Base-by-base conservation (phyloP, 1,140 invertebrate species). In the Sarcophaga peregrina region DNA sequence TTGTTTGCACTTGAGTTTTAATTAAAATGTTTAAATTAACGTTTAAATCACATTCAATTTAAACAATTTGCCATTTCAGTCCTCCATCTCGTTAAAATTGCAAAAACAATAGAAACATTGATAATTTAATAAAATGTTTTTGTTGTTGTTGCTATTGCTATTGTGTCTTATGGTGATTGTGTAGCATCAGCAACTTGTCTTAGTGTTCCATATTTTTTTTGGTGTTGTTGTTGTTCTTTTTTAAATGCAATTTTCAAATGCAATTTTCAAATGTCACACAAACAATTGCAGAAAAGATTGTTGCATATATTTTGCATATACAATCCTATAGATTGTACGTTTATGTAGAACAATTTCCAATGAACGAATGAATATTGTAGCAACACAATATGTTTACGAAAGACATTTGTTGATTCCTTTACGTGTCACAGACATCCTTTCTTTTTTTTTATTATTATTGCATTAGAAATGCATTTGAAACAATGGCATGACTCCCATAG, bases 391-490 rank as follows among this genome's bases (percentile, higher is more conserved):
- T 78, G 48, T 78, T 20, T 50, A 78, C 11, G 20, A 17, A 50
- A 78, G 75, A 78, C 75, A 78, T 78, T 78, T 78, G 75, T 78
- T 78, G 75, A 48, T 78, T 78, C 17, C 47, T 78, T 78, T 78
- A 78, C 75, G 75, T 78, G 75, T 78, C 75, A 52, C 11, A 50
- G 75, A 20, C 75, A 78, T 17, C 81, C 83, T 10, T 11, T 62
- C 83, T 10, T 11, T 62, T 17, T 13, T 72, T 72, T 0, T 17
- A 25, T 25, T 25, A 76, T n/a, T 47, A 37, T 37, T 37, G 25
- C 25, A 37, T 37, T 37, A 37, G 25, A 37, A 37, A 37, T 37
- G 25, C 25, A 37, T 37, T 37, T 37, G 25, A 37, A 37, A 37
- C 25, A 37, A 37, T 37, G 25, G 25, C 1, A 37, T 37, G 25